These are phyloP conservation scores for Beroe ovata DNA, from an alignment of 37 sponge, comb jelly and placozoan genomes.

Conservation along the genomic window DNA sequence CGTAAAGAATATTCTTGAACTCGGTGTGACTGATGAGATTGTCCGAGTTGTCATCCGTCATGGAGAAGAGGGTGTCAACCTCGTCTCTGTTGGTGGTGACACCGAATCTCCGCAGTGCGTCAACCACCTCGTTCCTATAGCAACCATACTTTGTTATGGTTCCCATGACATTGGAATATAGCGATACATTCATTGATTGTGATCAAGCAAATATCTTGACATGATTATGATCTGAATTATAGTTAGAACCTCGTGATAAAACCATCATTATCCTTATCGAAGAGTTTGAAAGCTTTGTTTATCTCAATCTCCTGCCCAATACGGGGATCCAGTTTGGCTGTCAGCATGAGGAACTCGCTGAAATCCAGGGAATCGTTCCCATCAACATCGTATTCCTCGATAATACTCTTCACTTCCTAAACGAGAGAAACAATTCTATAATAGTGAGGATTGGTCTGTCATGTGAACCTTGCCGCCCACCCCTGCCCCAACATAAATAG, in stretches of 20 bases:
- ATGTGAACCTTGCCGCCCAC: too few species aligned
- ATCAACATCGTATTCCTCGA: constrained; percentile 63
- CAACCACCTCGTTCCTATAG: constrained; percentile 31
- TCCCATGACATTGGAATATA: too few species aligned
- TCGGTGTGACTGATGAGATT: constrained; percentile 29
- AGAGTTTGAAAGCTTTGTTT: constrained; percentile 65
- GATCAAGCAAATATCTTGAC: too few species aligned
- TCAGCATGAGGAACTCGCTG: constrained; percentile 60
- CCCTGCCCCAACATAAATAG: too few species aligned
- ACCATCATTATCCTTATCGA: constrained; percentile 58
- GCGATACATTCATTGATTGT: too few species aligned
- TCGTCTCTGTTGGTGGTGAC: neutral
- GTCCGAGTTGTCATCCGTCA: constrained; percentile 61
- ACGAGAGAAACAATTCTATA: neutral
- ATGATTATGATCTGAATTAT: too few species aligned
- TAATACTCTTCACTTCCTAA: constrained; percentile 51
- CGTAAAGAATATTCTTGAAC: constrained; percentile 52
- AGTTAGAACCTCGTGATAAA: constrained; percentile 40
- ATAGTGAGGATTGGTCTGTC: too few species aligned
- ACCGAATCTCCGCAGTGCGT: constrained; percentile 46
- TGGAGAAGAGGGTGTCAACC: constrained; percentile 16
- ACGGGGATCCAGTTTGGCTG: constrained; percentile 46
- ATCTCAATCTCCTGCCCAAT: constrained; percentile 65
- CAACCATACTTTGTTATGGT: too few species aligned
- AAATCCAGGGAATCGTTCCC: constrained; percentile 60